phyloP scores from a whole-genome alignment of 2,888 invertebrate genomes.

The Brachycybe producta region DNA sequence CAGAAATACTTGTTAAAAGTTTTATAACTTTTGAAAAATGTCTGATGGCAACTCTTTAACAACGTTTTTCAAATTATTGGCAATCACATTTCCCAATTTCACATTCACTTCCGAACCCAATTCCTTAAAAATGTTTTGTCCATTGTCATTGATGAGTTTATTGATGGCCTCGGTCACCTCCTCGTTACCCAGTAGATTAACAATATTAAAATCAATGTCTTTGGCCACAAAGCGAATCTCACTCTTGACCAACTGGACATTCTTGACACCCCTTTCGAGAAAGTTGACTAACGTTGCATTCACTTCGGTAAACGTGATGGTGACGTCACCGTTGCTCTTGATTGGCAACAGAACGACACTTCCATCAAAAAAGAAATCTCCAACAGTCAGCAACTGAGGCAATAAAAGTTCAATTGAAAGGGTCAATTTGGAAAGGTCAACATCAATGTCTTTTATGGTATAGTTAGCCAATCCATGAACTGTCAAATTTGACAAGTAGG shows the following conservation, averaged over 20 bases:
- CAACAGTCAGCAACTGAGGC: constrained; percentile 8
- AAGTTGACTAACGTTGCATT: neutral
- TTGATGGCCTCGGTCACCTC: constrained; percentile 70
- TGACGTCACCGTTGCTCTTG: constrained; percentile 8
- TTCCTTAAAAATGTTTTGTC: constrained; percentile 65
- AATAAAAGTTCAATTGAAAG: neutral
- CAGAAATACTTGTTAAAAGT: too few relatives aligned
- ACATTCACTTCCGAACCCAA: constrained; percentile 66
- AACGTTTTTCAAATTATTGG: too few relatives aligned
- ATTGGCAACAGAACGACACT: constrained; percentile 10
- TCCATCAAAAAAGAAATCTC: constrained; percentile 6
- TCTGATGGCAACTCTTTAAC: too few relatives aligned
- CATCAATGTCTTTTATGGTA: neutral
- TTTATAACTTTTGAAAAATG: too few relatives aligned
- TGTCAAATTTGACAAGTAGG: constrained; percentile 3
- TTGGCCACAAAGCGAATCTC: constrained; percentile 43
- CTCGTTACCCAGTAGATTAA: constrained; percentile 55
- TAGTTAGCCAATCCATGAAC: constrained; percentile 2
- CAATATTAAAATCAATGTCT: constrained; percentile 42
- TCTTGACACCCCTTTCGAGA: neutral
- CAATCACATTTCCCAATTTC: constrained; percentile 48
- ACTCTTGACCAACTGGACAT: constrained; percentile 41
- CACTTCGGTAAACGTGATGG: constrained; percentile 1
- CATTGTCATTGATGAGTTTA: constrained; percentile 66
- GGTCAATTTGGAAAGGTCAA: neutral